A percentile compares a stretch with the other conserved stretches of the same genome.
phyloP scores from a whole-genome alignment of 2,113 vertebrate genomes.

The Prolemur simus region DNA sequence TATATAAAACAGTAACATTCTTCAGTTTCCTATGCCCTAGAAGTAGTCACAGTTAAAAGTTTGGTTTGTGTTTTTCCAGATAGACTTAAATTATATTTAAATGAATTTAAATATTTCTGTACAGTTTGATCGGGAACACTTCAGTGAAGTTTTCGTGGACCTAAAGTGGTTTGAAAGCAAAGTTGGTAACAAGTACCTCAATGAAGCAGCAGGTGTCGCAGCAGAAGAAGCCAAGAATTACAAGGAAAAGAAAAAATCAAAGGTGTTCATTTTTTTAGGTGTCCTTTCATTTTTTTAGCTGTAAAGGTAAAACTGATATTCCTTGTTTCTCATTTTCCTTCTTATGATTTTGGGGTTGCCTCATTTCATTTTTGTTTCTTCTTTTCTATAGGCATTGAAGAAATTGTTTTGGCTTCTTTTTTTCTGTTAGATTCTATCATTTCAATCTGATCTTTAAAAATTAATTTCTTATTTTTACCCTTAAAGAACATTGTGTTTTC shows the following conservation, averaged over 20 bases:
- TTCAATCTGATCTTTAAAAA: constrained; percentile 41
- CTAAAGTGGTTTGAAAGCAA: constrained; percentile 99
- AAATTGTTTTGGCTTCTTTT: constrained; percentile 21
- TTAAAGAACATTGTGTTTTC: neutral
- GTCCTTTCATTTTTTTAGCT: constrained; percentile 47
- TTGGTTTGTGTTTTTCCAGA: neutral
- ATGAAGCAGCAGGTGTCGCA: constrained; percentile 95
- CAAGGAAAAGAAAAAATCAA: constrained; percentile 85
- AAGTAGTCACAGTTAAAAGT: constrained; percentile 1
- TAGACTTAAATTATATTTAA: constrained; percentile 42
- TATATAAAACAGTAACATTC: constrained; percentile 21
- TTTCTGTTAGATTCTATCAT: neutral
- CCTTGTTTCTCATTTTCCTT: constrained; percentile 48
- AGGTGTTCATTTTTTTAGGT: constrained; percentile 80
- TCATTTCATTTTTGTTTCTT: constrained; percentile 52
- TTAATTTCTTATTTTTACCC: constrained; percentile 20
- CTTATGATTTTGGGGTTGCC: neutral
- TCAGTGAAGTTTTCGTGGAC: constrained; percentile 97
- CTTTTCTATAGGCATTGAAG: neutral
- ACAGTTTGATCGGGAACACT: constrained; percentile 98
- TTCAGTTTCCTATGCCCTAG: neutral
- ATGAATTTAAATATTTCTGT: constrained; percentile 59
- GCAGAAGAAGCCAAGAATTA: constrained; percentile 91
- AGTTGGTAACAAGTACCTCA: constrained; percentile 98
- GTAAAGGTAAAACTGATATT: constrained; percentile 42